phyloP scores from a whole-genome alignment of 2,888 invertebrate species.

The Phaedon cochleariae region DNA sequence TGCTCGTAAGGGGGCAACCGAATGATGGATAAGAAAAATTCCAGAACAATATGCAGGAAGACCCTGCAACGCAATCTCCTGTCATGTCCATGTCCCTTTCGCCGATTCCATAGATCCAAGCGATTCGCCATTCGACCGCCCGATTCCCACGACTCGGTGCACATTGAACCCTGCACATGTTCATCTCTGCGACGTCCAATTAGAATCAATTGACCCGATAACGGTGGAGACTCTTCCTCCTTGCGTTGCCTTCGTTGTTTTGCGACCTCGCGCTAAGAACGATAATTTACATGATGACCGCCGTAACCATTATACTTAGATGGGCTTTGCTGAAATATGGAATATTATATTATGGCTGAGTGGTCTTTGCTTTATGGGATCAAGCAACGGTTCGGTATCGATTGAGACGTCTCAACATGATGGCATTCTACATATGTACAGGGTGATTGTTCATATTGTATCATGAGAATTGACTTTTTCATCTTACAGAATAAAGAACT shows the following conservation, averaged over 20 bases:
- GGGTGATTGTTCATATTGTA: neutral
- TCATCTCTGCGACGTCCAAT: constrained; percentile 33
- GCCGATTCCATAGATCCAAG: too few relatives aligned
- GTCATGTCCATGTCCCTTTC: too few relatives aligned
- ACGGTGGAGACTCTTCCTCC: constrained; percentile 26
- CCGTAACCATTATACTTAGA: constrained; percentile 9
- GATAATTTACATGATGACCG: constrained; percentile 20
- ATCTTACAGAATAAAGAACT: too few relatives aligned
- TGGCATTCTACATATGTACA: neutral
- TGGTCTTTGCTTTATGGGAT: neutral
- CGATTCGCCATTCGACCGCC: too few relatives aligned
- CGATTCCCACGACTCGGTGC: constrained; percentile 41
- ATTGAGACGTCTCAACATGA: too few relatives aligned
- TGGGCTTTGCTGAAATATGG: neutral
- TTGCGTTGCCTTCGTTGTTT: constrained; percentile 16
- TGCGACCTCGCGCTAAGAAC: neutral
- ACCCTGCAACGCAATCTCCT: too few relatives aligned
- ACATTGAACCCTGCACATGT: constrained; percentile 36
- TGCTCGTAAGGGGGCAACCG: too few relatives aligned
- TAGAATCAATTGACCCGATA: constrained; percentile 38
- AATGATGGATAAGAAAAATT: too few relatives aligned
- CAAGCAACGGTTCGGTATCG: neutral
- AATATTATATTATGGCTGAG: neutral
- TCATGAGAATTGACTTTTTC: too few relatives aligned
- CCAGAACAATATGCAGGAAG: too few relatives aligned